Conservation (phyloP, 1,140 invertebrate species). For the Battus philenor region DNA sequence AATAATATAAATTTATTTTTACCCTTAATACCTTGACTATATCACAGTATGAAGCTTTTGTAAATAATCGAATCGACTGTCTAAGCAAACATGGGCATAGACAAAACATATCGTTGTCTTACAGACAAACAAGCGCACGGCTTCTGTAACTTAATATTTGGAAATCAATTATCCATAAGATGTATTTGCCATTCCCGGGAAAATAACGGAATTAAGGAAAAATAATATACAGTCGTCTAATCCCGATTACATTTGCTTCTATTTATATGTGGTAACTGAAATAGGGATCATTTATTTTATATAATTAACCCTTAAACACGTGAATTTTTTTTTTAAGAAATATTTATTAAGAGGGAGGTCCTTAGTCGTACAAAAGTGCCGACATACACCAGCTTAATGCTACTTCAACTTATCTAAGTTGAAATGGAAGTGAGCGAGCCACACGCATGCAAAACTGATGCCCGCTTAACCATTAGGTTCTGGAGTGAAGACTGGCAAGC, state of each 20-base stretch:
- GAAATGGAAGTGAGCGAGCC: too few species aligned
- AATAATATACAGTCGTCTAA: conserved; percentile 29
- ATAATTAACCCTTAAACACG: too few species aligned
- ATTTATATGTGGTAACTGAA: background rate
- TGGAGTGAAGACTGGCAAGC: too few species aligned
- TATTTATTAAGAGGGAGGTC: too few species aligned
- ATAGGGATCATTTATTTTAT: background rate
- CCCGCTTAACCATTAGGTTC: too few species aligned
- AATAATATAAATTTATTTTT: too few species aligned
- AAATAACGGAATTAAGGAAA: conserved; percentile 44
- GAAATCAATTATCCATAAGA: conserved; percentile 55
- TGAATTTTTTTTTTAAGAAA: too few species aligned
- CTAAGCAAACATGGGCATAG: conserved; percentile 18
- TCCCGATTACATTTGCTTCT: conserved; percentile 4
- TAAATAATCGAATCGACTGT: conserved; percentile 2
- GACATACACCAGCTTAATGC: too few species aligned
- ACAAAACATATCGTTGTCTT: conserved; percentile 30
- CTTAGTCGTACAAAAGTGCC: too few species aligned
- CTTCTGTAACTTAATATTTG: conserved; percentile 56
- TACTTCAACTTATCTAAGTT: too few species aligned
- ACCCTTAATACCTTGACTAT: too few species aligned
- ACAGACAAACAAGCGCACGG: conserved; percentile 32
- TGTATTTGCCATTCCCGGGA: conserved; percentile 39
- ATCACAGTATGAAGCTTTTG: conserved; percentile 4
- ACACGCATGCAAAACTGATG: too few species aligned